phyloP scores from a whole-genome alignment of 2,113 vertebrate genomes.

The Stictonetta naevosa region DNA sequence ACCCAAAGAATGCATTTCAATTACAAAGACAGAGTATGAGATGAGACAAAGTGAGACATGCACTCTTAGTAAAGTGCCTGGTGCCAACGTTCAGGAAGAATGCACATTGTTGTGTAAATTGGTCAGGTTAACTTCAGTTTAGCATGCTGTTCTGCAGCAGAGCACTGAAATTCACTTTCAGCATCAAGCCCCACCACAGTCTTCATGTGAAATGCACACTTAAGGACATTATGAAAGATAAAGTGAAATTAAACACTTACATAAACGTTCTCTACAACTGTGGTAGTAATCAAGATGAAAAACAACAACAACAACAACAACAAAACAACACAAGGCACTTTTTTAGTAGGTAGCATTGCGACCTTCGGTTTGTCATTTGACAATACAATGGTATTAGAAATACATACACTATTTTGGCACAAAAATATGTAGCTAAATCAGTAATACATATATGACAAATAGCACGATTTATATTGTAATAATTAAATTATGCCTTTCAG shows the following conservation, averaged over 20 bases:
- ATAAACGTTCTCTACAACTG: background rate
- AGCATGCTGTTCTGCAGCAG: background rate
- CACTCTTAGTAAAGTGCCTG: background rate
- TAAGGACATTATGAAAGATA: background rate
- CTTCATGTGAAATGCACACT: background rate
- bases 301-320: accelerated
- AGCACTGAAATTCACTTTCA: background rate
- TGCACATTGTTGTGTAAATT: background rate
- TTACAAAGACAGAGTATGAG: background rate
- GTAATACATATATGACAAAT: background rate
- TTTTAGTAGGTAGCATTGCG: background rate
- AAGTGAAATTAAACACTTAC: background rate
- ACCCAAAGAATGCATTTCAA: background rate
- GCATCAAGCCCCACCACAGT: background rate
- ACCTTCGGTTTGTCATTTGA: background rate
- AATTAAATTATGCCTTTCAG: background rate
- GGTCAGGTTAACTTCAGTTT: background rate
- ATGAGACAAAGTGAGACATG: background rate
- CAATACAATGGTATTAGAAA: background rate
- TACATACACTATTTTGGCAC: background rate
- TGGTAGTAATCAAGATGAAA: background rate
- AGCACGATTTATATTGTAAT: background rate
- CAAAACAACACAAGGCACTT: background rate
- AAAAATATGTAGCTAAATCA: background rate
- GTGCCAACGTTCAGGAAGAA: background rate